Evolutionary conservation across 2,113 vertebrate species (phyloP).

Genomic region (Talpa occidentalis): DNA sequence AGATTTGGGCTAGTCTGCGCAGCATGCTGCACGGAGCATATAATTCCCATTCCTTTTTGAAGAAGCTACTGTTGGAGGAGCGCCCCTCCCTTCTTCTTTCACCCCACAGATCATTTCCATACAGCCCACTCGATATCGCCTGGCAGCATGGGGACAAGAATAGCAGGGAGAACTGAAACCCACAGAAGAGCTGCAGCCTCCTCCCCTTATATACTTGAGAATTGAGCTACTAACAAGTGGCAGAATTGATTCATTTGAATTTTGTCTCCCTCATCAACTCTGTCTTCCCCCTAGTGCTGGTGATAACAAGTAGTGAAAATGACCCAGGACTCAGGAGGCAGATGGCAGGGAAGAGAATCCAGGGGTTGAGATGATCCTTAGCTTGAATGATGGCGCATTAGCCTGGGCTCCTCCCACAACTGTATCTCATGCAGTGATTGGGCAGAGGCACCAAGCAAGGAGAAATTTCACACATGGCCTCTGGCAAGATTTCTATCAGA

Average conservation of each 20-base stretch:
- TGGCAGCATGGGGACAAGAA: conserved; percentile 68
- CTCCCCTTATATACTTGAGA: not conserved
- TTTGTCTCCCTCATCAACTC: conserved; percentile 29
- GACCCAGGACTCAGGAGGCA: not conserved
- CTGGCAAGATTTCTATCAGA: not conserved
- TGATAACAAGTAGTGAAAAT: conserved; percentile 37
- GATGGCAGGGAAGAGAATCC: not conserved
- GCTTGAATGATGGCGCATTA: not conserved
- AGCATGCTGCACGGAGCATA: not conserved
- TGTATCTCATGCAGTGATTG: not conserved
- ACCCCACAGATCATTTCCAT: conserved; percentile 66
- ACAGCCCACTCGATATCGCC: conserved; percentile 72
- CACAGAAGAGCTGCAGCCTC: conserved; percentile 15
- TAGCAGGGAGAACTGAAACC: conserved; percentile 46
- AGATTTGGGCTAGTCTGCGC: conserved; percentile 15
- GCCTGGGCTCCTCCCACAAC: not conserved
- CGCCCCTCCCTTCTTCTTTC: not conserved
- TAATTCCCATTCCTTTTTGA: conserved; percentile 32
- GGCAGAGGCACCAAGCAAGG: not conserved
- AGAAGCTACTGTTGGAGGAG: conserved; percentile 30
- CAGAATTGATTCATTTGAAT: conserved; percentile 52
- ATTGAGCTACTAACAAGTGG: conserved; percentile 61
- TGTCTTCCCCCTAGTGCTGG: conserved; percentile 26
- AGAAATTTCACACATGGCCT: not conserved
- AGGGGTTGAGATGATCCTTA: not conserved